Evolutionary conservation across 2,888 invertebrate genomes (phyloP), one percentile per base, ranked within the genome.

Genomic region (Noctua fimbriata): DNA sequence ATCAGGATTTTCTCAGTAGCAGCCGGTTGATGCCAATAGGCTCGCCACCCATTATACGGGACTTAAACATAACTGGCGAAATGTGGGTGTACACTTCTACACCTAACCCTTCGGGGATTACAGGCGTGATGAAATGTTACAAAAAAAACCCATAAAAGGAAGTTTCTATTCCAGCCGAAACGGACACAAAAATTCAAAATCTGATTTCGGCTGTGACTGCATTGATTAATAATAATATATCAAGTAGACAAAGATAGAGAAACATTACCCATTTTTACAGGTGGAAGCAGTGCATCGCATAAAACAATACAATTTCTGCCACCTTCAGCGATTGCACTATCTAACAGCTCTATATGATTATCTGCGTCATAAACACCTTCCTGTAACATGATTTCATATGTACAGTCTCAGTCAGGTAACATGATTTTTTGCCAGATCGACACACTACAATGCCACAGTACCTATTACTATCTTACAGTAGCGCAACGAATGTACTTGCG

Each of bases 311-410:
- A 97, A 84, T 96, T 97, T 81, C 97, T 95, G 3, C 98, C 98
- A 36, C 97, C 97, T 81, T 97, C 97, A 18, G 94, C 97, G 44
- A 98, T 97, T 60, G 98, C 97, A 88, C 97, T 97, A 75, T 97
- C 97, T 78, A 98, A 93, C 41, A 97, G 91, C 6, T 98, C 97
- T 4, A 98, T 93, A 88, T 98, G 97, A 78, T 95, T 91, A 77
- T 98, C 97, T 71, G 97, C 97, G 93, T 99, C 99, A 76, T 97
- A 97, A 7, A 98, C 96, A 73, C 98, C 98, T 73, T 98, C 98
- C 97, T 97, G 92, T 66, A 93, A 94, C 49, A 60, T 24, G 2
- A 47, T 55, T 69, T 63, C 5, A 81, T 44, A 16, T 28, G 9
- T 16, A 32, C 12, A 58, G 14, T 66, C 47, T 41, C 10, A 58